These are phyloP conservation scores for Helleia helle DNA, from an alignment of 2,888 invertebrate genomes.

Conservation along the genomic window DNA sequence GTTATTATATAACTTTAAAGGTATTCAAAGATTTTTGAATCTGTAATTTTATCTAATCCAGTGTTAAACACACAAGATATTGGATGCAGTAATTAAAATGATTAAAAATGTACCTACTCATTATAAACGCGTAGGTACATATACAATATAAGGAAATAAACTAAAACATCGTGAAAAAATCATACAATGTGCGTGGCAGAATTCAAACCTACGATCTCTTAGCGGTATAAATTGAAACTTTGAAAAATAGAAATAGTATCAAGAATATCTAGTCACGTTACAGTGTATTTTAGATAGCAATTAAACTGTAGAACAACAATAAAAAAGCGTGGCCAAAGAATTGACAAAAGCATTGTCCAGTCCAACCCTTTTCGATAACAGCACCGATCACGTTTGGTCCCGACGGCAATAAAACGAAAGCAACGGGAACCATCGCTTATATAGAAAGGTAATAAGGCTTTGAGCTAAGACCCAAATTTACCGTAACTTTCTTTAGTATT, in stretches of 20 bases:
- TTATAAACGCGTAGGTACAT: too few relatives aligned
- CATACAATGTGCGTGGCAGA: too few relatives aligned
- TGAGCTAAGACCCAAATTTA: background rate
- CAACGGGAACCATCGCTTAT: constrained; percentile 2
- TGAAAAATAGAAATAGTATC: constrained; percentile 22
- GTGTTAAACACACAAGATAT: too few relatives aligned
- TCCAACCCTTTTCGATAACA: constrained; percentile 17
- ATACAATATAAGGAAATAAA: too few relatives aligned
- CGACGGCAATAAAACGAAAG: constrained; percentile 7
- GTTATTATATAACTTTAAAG: too few relatives aligned
- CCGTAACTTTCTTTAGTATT: background rate
- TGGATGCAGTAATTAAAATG: too few relatives aligned
- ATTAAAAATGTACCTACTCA: too few relatives aligned
- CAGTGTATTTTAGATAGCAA: constrained; percentile 44
- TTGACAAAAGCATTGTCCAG: constrained; percentile 6
- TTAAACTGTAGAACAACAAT: constrained; percentile 41
- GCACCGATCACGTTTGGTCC: constrained; percentile 10
- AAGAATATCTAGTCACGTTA: constrained; percentile 20
- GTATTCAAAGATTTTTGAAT: too few relatives aligned
- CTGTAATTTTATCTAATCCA: too few relatives aligned
- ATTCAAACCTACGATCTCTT: too few relatives aligned
- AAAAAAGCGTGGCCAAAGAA: constrained; percentile 20
- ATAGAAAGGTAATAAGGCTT: constrained; percentile 6
- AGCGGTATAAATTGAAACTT: too few relatives aligned
- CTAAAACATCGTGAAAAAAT: too few relatives aligned